Evolutionary conservation across 2,888 invertebrate species (phyloP).

Genomic region (Troides aeacus): DNA sequence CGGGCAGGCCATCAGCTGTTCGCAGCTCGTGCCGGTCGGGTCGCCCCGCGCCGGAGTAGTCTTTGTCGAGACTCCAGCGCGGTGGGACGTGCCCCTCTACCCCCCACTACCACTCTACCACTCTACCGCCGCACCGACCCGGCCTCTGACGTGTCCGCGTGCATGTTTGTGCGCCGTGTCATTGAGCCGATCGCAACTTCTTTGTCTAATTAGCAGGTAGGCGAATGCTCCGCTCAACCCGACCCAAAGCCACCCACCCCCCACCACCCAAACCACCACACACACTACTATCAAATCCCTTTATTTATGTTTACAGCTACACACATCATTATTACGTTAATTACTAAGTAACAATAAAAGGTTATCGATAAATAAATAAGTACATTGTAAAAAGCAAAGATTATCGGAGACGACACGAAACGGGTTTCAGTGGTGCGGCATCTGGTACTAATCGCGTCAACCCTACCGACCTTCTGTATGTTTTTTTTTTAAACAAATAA

Average conservation of each 20-base stretch:
- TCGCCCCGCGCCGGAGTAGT: conserved; percentile 49
- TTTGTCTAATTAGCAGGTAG: conserved; percentile 78
- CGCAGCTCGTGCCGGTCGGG: conserved; percentile 54
- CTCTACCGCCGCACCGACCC: not conserved
- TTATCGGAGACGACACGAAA: conserved; percentile 58
- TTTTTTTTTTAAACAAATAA: not conserved
- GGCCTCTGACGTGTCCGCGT: conserved; percentile 55
- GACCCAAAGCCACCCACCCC: conserved; percentile 34
- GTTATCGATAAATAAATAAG: conserved; percentile 21
- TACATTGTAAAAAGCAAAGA: conserved; percentile 56
- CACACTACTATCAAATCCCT: not conserved
- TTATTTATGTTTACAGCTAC: conserved; percentile 12
- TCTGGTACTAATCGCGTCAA: conserved; percentile 74
- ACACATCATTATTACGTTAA: conserved; percentile 11
- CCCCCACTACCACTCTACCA: conserved; percentile 39
- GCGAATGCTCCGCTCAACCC: conserved; percentile 58
- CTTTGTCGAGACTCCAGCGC: conserved; percentile 62
- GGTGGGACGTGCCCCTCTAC: conserved; percentile 55
- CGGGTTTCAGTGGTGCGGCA: conserved; percentile 71
- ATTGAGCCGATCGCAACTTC: conserved; percentile 66
- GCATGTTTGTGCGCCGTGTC: conserved; percentile 66
- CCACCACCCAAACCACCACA: not conserved
- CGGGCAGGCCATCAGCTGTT: conserved; percentile 68
- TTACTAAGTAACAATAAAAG: not conserved
- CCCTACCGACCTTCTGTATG: conserved; percentile 50